Base-by-base conservation (phyloP, 1,140 invertebrate species). In the Drosophila nigrodunni region DNA sequence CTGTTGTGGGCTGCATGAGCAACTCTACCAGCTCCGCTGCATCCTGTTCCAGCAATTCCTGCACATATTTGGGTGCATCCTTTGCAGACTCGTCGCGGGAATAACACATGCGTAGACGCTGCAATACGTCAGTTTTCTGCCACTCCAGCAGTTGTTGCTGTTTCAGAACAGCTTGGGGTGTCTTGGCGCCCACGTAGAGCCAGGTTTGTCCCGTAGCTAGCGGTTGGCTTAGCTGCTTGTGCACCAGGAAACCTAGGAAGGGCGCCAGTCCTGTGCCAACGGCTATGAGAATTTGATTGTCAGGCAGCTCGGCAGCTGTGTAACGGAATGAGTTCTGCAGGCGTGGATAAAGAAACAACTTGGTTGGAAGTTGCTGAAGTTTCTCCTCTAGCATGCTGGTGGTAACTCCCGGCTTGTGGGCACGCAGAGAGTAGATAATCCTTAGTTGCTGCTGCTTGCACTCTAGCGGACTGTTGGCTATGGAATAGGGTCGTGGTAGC, bases 201-300 rank as follows among this genome's bases (percentile, higher is more conserved):
- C 94, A 95, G 8, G 93, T 92, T 59, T 93, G 89, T 10, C 94
- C 94, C 46, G 81, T 79, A 54, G 73, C 76, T 79, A 43, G 88
- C 80, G 49, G n/a, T 3, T 54, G 60, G 21, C 49, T 50, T 0
- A 55, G 78, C 18, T 89, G 92, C 75, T 94, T 93, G 88, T 95
- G 94, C 78, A 94, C 91, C 11, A 96, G 78, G 81, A 95, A 96
- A 11, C 95, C 94, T 69, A 94, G 94, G 88, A 97, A 98, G 2
- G 97, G 97, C 7, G 97, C 95, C 21, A 97, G 92, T 10, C 97
- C 97, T 37, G 97, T 97, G 11, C 97, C 97, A 68, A 97, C 95
- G 5, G 95, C 96, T 72, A 98, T 95, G 91, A 98, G 94, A 70
- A 98, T 94, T 39, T 97, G 90, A 43, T 96, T 95, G 81, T 52